Conservation (phyloP, 92 coral and sea anemone species). For the Virgularia gustaviana region DNA sequence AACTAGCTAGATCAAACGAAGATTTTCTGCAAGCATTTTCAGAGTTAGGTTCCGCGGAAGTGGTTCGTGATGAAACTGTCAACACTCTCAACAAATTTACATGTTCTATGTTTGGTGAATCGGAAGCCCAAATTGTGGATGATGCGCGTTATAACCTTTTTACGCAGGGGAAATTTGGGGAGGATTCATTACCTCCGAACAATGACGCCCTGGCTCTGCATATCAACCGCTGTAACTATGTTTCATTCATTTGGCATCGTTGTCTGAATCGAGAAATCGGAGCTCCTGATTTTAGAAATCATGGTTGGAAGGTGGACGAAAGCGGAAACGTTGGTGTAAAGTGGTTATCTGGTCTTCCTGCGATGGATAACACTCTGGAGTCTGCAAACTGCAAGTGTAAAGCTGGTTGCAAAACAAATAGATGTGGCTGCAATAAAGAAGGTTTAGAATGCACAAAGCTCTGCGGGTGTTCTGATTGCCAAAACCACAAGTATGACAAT, state of each 20-base stretch:
- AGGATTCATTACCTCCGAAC: constrained; percentile 13
- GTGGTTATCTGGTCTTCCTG: constrained; percentile 9
- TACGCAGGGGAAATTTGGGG: constrained; percentile 18
- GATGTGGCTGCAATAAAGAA: constrained; percentile 7
- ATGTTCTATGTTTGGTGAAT: constrained; percentile 10
- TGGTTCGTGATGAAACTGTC: neutral
- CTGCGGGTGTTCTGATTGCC: constrained; percentile 2
- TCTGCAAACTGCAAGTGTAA: constrained; percentile 15
- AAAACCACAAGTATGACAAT: constrained; percentile 1
- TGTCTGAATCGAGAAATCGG: constrained; percentile 12
- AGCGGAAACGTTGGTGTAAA: constrained; percentile 2
- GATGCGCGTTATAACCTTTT: constrained; percentile 15
- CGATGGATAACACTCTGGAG: constrained; percentile 7
- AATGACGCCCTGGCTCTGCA: constrained; percentile 17
- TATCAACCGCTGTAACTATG: neutral
- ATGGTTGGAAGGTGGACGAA: constrained; percentile 17
- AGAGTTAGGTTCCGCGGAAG: constrained; percentile 4
- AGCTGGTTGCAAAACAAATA: constrained; percentile 8
- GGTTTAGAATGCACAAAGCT: constrained; percentile 20
- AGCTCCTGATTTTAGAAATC: constrained; percentile 16
- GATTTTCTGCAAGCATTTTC: constrained; percentile 8
- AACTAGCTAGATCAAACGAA: constrained; percentile 7
- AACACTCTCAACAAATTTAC: constrained; percentile 7
- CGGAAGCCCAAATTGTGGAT: constrained; percentile 5
- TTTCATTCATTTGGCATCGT: constrained; percentile 1